Conservation (phyloP, 2,113 vertebrate genomes). For the Zosterops hypoxanthus region DNA sequence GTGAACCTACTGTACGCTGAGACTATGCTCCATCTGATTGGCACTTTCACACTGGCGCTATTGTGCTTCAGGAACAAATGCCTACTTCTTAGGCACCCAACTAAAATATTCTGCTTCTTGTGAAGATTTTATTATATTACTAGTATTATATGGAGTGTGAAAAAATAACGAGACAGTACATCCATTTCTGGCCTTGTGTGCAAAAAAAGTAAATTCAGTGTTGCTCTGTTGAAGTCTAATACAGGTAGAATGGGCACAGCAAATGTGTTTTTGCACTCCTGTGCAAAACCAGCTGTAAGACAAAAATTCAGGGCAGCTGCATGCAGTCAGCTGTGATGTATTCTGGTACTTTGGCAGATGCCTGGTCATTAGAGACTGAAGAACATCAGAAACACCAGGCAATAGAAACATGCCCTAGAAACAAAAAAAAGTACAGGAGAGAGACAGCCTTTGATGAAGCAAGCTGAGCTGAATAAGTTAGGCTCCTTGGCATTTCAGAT, state of each 20-base stretch:
- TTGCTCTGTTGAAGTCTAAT: not conserved
- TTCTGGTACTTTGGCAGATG: not conserved
- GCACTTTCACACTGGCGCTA: constrained; percentile 47
- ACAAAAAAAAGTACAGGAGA: not conserved
- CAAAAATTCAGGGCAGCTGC: not conserved
- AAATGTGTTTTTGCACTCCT: not conserved
- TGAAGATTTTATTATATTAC: constrained; percentile 39
- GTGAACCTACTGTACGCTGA: constrained; percentile 12
- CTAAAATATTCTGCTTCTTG: constrained; percentile 42
- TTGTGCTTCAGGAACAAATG: constrained; percentile 53
- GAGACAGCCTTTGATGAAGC: not conserved
- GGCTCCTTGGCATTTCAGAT: constrained; percentile 3
- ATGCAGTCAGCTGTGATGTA: not conserved
- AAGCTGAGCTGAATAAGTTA: not conserved
- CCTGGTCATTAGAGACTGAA: not conserved
- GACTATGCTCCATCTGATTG: constrained; percentile 30
- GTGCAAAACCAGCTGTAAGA: not conserved
- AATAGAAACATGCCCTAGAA: not conserved
- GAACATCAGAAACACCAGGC: not conserved
- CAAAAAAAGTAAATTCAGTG: not conserved
- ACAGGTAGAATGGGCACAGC: not conserved
- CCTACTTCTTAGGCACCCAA: constrained; percentile 36
- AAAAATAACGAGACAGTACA: not conserved
- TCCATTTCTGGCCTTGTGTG: not conserved
- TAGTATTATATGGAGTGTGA: constrained; percentile 5